Evolutionary conservation across 2,888 invertebrate species (phyloP).

Genomic region (Pollenia angustigena): DNA sequence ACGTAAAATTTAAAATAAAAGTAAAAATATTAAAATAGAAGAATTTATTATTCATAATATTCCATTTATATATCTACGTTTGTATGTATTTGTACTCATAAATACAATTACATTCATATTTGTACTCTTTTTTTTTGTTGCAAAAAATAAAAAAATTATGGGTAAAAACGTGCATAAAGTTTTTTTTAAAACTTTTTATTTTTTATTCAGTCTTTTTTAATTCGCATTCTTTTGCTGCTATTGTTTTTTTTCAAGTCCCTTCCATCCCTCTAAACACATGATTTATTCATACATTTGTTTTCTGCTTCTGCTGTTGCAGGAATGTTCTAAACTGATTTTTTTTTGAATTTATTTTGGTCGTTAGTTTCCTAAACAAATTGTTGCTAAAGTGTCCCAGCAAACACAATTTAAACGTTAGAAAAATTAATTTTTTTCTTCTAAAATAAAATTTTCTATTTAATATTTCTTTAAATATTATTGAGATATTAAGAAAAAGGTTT

Average conservation of each 20-base stretch:
- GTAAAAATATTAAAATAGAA: conserved; percentile 51
- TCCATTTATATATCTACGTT: conserved; percentile 72
- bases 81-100: conserved; percentile 37
- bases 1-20: conserved; percentile 59
- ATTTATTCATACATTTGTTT: conserved; percentile 68
- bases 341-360: conserved; percentile 17
- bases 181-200: conserved; percentile 38
- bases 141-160: conserved; percentile 1
- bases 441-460: too few species aligned
- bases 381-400: conserved; percentile 22
- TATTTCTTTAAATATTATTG: too few species aligned
- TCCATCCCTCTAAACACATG: conserved; percentile 41
- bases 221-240: conserved; percentile 54
- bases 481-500: too few species aligned
- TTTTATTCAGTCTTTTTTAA: conserved; percentile 51
- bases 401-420: too few species aligned
- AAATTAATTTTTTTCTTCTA: too few species aligned
- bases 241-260: conserved; percentile 35
- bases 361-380: conserved; percentile 58
- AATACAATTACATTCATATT: conserved; percentile 22
- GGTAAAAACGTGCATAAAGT: conserved; percentile 35
- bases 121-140: background rate
- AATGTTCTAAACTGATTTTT: conserved; percentile 53
- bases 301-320: background rate
- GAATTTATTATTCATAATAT: conserved; percentile 83